Evolutionary conservation across 2,888 invertebrate genomes (phyloP).

Genomic region (Corbicula japonica): DNA sequence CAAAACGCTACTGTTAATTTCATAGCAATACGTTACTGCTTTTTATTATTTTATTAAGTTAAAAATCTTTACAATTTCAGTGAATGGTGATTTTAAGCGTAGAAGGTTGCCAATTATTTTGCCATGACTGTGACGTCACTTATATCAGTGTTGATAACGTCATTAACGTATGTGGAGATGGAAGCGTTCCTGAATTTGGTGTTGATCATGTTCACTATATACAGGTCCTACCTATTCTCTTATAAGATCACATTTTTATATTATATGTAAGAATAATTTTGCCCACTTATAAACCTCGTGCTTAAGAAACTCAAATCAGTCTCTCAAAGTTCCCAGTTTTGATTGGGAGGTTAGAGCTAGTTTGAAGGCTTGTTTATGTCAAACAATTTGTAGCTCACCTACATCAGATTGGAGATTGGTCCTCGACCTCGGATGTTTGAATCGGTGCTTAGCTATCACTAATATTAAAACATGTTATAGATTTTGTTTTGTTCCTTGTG

Average conservation of each 20-base stretch:
- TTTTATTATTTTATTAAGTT: neutral
- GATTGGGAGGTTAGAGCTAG: too few species aligned
- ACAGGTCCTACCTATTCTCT: conserved; percentile 56
- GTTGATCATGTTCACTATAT: conserved; percentile 55
- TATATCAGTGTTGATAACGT: conserved; percentile 41
- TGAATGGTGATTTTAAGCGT: conserved; percentile 30
- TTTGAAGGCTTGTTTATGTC: too few species aligned
- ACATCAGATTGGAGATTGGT: too few species aligned
- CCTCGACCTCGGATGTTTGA: too few species aligned
- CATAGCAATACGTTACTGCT: too few species aligned
- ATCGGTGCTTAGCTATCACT: too few species aligned
- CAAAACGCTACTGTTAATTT: too few species aligned
- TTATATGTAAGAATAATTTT: conserved; percentile 50
- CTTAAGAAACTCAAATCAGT: too few species aligned
- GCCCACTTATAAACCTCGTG: neutral
- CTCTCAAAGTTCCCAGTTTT: too few species aligned
- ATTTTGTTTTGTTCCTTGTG: too few species aligned
- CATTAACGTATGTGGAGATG: conserved; percentile 32
- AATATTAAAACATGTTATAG: too few species aligned
- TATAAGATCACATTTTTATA: conserved; percentile 54
- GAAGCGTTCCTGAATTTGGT: conserved; percentile 46
- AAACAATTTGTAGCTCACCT: too few species aligned
- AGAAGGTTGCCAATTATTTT: conserved; percentile 48
- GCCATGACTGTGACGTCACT: conserved; percentile 52
- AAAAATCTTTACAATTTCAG: conserved; percentile 31